Percentiles rank a stretch among this genome's conserved stretches.
Conservation (phyloP, 2,888 invertebrate species). For the Eutolmus rufibarbis region DNA sequence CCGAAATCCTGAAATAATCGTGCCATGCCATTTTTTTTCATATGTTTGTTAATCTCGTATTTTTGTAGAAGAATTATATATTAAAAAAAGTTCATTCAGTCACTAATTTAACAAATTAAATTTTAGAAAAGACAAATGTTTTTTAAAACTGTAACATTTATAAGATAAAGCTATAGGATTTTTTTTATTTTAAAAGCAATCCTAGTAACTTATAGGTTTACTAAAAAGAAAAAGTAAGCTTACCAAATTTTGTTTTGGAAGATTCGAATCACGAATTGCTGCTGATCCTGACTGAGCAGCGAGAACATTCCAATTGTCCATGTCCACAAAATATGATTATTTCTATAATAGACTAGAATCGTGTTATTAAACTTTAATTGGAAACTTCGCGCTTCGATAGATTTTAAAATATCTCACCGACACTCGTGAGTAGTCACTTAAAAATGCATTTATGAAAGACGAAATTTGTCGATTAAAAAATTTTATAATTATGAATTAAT, state of each 20-base stretch:
- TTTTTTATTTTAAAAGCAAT: no score
- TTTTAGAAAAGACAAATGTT: no score
- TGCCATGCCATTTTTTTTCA: no score
- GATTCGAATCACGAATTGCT: slow-evolving; percentile 68
- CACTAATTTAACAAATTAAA: no score
- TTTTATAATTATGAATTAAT: not conserved
- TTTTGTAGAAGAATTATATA: no score
- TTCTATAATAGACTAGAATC: not conserved
- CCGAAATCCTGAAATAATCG: no score
- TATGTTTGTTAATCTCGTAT: no score
- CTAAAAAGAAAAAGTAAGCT: slow-evolving; percentile 46
- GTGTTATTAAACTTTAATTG: not conserved
- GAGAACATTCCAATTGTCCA: slow-evolving; percentile 79
- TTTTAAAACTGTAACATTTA: no score
- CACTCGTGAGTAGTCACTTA: not conserved
- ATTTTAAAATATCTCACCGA: not conserved
- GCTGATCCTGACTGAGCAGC: slow-evolving; percentile 71
- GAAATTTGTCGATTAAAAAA: not conserved
- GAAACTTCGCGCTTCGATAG: not conserved
- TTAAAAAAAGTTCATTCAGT: no score
- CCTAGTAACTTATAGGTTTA: not conserved
- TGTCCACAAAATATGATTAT: not conserved
- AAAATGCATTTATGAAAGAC: not conserved
- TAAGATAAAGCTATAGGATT: no score
- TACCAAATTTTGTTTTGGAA: slow-evolving; percentile 54